Conservation (phyloP, 2,888 invertebrate genomes). For the Fragum sueziense region DNA sequence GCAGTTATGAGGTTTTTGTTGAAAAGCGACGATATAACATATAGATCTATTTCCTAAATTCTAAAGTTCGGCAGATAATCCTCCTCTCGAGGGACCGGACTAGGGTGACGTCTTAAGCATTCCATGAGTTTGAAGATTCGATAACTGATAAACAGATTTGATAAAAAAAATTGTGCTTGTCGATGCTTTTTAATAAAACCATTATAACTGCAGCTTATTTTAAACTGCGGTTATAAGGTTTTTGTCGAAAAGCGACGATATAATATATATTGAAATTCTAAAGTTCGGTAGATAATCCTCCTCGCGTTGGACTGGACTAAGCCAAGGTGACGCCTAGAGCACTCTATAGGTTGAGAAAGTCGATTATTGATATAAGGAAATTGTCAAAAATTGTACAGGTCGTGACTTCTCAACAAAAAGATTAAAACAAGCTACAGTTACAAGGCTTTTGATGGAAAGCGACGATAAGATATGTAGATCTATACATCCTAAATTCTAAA, state of each 20-base stretch:
- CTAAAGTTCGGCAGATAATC: slow-evolving; percentile 59
- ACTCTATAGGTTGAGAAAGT: slow-evolving; percentile 33
- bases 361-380: slow-evolving; percentile 32
- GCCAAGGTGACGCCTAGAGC: neutral
- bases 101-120: slow-evolving; percentile 49
- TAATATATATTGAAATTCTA: too few relatives aligned
- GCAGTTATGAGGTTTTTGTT: too few relatives aligned
- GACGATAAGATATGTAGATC: neutral
- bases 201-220: too few relatives aligned
- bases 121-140: slow-evolving; percentile 35
- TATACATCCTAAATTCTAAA: slow-evolving; percentile 30
- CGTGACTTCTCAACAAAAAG: neutral
- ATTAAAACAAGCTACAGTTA: neutral
- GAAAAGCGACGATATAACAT: too few relatives aligned
- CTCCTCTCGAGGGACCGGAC: slow-evolving; percentile 50
- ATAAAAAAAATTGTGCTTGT: neutral
- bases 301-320: neutral
- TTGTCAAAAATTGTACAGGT: neutral
- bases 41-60: slow-evolving; percentile 26
- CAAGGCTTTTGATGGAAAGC: neutral
- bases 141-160: slow-evolving; percentile 42
- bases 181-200: too few relatives aligned
- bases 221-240: too few relatives aligned
- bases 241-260: too few relatives aligned
- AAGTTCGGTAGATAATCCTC: too few relatives aligned